Evolutionary conservation across 2,888 invertebrate genomes (phyloP).

Genomic region (Drosophila tanythrix): DNA sequence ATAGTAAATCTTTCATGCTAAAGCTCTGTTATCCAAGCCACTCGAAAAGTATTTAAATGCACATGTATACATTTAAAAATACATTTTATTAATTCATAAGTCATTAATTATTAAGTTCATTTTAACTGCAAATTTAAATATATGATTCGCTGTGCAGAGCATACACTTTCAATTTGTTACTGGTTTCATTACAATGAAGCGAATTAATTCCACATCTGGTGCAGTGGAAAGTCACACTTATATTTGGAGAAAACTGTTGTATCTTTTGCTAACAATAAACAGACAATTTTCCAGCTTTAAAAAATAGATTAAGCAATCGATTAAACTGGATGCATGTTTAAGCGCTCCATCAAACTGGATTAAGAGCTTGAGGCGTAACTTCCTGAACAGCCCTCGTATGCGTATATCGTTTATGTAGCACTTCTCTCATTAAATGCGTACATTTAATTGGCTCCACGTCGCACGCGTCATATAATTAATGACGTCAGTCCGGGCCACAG

Average conservation of each 20-base stretch:
- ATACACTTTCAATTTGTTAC: not conserved
- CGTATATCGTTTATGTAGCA: conserved; percentile 41
- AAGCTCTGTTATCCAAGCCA: too few species aligned
- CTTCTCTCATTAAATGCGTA: conserved; percentile 73
- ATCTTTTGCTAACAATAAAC: not conserved
- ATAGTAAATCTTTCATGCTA: not conserved
- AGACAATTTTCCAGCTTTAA: not conserved
- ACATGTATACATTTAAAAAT: not conserved
- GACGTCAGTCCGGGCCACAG: conserved; percentile 50
- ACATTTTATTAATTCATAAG: not conserved
- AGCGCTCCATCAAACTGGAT: not conserved
- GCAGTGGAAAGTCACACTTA: too few species aligned
- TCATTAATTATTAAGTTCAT: not conserved
- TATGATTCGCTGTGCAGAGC: not conserved
- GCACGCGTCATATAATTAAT: conserved; percentile 78
- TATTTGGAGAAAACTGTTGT: not conserved
- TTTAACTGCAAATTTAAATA: not conserved
- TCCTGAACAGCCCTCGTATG: conserved; percentile 36
- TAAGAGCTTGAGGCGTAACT: conserved; percentile 3
- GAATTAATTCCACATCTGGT: not conserved
- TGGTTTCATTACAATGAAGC: not conserved
- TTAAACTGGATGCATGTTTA: not conserved
- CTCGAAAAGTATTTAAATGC: not conserved
- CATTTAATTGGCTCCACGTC: conserved; percentile 72
- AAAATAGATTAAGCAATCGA: too few species aligned